phyloP scores from a whole-genome alignment of 1,140 invertebrate genomes.

The Cyclina sinensis region DNA sequence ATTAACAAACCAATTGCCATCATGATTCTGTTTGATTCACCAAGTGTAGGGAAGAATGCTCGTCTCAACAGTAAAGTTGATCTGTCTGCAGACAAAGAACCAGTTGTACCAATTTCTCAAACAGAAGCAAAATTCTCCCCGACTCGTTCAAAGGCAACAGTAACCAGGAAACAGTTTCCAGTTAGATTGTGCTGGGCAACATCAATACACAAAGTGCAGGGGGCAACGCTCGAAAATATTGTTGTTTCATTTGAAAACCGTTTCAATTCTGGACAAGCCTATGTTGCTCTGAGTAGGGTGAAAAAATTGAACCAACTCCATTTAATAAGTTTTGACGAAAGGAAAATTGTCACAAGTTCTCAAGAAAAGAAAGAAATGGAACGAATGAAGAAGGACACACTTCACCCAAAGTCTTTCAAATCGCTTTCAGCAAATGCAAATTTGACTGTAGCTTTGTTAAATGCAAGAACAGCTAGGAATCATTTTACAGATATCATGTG shows the following conservation, averaged over 20 bases:
- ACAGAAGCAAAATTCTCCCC: neutral
- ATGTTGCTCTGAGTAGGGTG: constrained; percentile 72
- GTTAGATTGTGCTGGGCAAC: constrained; percentile 67
- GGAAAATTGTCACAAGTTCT: neutral
- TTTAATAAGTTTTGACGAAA: constrained; percentile 49
- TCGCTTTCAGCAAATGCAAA: neutral
- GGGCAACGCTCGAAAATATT: constrained; percentile 65
- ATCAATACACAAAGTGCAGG: constrained; percentile 73
- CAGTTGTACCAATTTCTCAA: neutral
- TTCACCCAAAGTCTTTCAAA: neutral
- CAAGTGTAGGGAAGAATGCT: neutral
- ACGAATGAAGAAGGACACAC: neutral
- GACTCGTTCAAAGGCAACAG: neutral
- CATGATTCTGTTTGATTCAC: constrained; percentile 11
- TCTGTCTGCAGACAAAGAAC: neutral
- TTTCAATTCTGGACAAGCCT: constrained; percentile 67
- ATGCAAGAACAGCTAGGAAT: constrained; percentile 7
- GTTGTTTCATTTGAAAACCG: constrained; percentile 66
- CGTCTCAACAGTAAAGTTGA: constrained; percentile 4
- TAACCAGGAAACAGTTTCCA: constrained; percentile 66
- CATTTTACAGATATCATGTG: neutral
- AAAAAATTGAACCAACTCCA: constrained; percentile 60
- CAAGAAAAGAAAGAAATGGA: neutral
- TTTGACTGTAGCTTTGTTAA: neutral
- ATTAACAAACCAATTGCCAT: neutral